phyloP scores from a whole-genome alignment of 1,140 invertebrate genomes.

The Drosophila dunni region DNA sequence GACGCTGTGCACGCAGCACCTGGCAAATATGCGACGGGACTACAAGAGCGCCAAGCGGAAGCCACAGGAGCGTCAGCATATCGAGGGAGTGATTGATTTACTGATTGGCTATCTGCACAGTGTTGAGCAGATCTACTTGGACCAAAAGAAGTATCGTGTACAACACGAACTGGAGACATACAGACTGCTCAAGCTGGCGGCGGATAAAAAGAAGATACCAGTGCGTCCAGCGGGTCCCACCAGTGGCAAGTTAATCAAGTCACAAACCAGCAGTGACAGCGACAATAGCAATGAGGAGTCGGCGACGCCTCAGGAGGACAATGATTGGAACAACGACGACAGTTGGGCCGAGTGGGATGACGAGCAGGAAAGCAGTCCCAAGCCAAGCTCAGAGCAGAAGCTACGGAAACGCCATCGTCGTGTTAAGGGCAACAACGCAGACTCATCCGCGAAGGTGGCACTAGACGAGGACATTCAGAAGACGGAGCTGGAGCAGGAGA shows the following conservation, averaged over 20 bases:
- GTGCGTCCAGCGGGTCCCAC: constrained; percentile 66
- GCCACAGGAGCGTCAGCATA: constrained; percentile 90
- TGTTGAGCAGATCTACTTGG: constrained; percentile 94
- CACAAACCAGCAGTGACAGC: constrained; percentile 31
- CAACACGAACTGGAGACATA: constrained; percentile 93
- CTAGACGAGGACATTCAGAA: constrained; percentile 77
- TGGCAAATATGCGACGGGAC: constrained; percentile 87
- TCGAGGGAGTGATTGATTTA: constrained; percentile 89
- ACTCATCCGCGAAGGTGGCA: constrained; percentile 71
- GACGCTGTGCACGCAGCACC: constrained; percentile 90
- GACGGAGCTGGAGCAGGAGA: constrained; percentile 63
- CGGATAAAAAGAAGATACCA: constrained; percentile 84
- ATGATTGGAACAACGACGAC: constrained; percentile 71
- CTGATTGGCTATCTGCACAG: constrained; percentile 93
- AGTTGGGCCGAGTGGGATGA: constrained; percentile 64
- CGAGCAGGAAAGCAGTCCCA: constrained; percentile 31
- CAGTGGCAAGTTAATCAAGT: constrained; percentile 47
- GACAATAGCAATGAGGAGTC: neutral
- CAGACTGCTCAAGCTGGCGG: constrained; percentile 90
- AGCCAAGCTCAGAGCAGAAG: constrained; percentile 29
- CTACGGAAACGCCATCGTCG: constrained; percentile 55
- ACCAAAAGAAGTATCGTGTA: constrained; percentile 93
- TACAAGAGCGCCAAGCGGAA: constrained; percentile 89
- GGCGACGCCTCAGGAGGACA: constrained; percentile 28
- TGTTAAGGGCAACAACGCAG: constrained; percentile 32